Evolutionary conservation across 2,113 vertebrate genomes (phyloP), one percentile per base, ranked within the genome.

Genomic region (Pseudopipra pipra): DNA sequence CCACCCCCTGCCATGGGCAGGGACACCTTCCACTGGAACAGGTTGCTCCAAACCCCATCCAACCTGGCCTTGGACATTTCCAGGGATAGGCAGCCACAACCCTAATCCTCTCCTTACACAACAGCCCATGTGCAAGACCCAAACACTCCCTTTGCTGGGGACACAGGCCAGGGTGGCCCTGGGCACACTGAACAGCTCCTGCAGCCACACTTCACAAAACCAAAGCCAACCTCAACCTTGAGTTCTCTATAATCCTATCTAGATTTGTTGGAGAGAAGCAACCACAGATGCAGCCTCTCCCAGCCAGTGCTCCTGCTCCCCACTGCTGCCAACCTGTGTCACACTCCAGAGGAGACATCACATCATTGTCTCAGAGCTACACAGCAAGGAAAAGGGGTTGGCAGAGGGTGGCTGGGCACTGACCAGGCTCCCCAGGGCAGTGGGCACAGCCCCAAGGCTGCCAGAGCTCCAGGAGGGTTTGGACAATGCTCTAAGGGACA

Each of bases 221-320:
- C 58, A n/a, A 49, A 49, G 21, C 21, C 4, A 62, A 3, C 7
- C 31, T 22, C 35, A 41, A 2, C 12, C 21, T 46, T 22, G 2
- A 31, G 1, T 16, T 72, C 23, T n/a, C 51, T 63, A 0, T 7
- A n/a, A 81, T 5, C 33, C 35, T 49, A 30, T 3, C 52, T 6
- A 12, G 39, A 44, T 52, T 35, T 91, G 30, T 39, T 16, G 4
- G 35, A 44, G 10, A 62, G 79, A 37, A 79, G 23, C 16, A 35
- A 2, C 5, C 0, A 0, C 24, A 51, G 10, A 19, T 0, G 0
- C 41, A 51, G 54, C 23, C 25, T 27, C 43, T 9, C 7, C 8
- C 33, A 28, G 14, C 1, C 3, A 75, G 47, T 22, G 13, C 58
- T 33, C 33, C 87, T 17, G 31, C 47, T 74, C 41, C 15, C 43